phyloP scores from a whole-genome alignment of 2,113 vertebrate genomes.

The Paracanthobrama guichenoti region DNA sequence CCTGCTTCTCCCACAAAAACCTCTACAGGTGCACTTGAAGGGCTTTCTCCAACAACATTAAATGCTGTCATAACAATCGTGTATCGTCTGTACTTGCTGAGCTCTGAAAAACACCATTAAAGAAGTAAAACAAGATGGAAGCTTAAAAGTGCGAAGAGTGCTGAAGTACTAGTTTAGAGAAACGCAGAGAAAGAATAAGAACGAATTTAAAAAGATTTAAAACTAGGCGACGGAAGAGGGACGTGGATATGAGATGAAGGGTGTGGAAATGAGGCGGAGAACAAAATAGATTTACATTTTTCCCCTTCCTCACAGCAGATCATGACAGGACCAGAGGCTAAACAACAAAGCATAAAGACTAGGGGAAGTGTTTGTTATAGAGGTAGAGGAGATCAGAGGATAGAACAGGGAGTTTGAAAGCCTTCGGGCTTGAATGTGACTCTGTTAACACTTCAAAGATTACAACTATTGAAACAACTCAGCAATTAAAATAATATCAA shows the following conservation, averaged over 20 bases:
- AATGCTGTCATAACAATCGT: constrained; percentile 91
- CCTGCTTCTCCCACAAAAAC: constrained; percentile 96
- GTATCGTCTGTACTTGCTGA: constrained; percentile 90
- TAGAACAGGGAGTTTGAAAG: constrained; percentile 8
- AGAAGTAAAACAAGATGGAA: not conserved
- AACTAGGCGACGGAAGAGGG: not conserved
- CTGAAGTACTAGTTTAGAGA: not conserved
- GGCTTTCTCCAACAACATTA: constrained; percentile 91
- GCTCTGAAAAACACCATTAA: constrained; percentile 72
- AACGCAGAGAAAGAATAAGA: not conserved
- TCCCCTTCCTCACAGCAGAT: constrained; percentile 23
- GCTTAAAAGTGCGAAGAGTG: not conserved
- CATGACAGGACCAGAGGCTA: constrained; percentile 31
- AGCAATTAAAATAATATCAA: constrained; percentile 53
- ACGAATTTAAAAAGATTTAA: not conserved
- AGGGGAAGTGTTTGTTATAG: constrained; percentile 34
- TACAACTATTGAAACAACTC: constrained; percentile 33
- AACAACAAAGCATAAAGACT: constrained; percentile 33
- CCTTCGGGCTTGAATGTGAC: constrained; percentile 51
- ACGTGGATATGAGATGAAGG: not conserved
- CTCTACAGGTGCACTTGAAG: constrained; percentile 83
- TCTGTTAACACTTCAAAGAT: constrained; percentile 53
- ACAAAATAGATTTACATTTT: constrained; percentile 23
- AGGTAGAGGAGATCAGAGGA: constrained; percentile 21
- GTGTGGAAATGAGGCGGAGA: constrained; percentile 9